These are phyloP conservation scores for Pangasius macronema DNA, from an alignment of 2,797 vertebrate genomes.

Conservation along the genomic window DNA sequence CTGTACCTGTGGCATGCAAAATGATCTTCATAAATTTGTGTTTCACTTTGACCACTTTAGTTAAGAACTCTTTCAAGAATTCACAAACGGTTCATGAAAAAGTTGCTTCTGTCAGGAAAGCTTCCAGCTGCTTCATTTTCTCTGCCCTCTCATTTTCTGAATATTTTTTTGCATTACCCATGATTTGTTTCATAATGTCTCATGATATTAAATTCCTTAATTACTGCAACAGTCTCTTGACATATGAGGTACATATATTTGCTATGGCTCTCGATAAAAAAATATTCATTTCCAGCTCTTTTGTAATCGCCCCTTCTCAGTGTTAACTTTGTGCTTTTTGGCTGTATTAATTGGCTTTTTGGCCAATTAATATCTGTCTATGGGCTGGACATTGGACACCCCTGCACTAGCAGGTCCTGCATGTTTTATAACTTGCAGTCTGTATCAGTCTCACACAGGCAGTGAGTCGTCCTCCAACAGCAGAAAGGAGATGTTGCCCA, in stretches of 20 bases:
- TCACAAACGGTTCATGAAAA: neutral
- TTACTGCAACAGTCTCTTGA: neutral
- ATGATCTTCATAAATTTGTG: neutral
- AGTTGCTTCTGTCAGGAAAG: neutral
- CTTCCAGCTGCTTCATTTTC: neutral
- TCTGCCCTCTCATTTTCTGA: neutral
- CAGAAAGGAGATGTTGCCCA: conserved; percentile 88
- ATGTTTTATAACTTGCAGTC: conserved; percentile 65
- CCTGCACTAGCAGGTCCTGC: conserved; percentile 34
- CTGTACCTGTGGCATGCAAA: neutral
- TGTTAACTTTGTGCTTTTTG: neutral
- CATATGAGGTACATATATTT: neutral
- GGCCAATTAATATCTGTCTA: neutral
- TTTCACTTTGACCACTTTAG: neutral
- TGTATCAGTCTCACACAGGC: conserved; percentile 87
- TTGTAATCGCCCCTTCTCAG: neutral
- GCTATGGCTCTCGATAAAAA: neutral
- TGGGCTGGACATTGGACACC: neutral
- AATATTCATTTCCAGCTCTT: neutral
- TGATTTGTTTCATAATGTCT: neutral
- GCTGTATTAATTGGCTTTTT: too few relatives aligned
- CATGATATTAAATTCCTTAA: neutral
- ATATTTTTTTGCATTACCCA: neutral
- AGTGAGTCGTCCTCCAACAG: conserved; percentile 91
- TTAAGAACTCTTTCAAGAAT: neutral